Evolutionary conservation across 2,888 invertebrate species (phyloP), one percentile per base, ranked within the genome.

Genomic region (Euplexia lucipara): DNA sequence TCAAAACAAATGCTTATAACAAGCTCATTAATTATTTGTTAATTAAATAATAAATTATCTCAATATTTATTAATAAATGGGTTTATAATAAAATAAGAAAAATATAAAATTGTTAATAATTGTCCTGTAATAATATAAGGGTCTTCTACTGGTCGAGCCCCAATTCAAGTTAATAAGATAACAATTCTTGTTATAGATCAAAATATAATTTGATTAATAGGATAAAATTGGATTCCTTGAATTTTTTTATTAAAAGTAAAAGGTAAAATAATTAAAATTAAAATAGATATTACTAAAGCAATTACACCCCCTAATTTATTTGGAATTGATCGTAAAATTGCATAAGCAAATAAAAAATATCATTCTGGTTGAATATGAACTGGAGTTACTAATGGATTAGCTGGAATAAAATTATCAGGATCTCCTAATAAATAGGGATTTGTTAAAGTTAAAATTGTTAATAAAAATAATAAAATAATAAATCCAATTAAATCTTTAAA

Each of bases 281-380:
- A 85, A 93, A 97, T 97, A 69, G 97, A 97, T 88, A 96, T 81
- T 0, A 96, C 72, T 93, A 97, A 84, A 0, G 96, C 96, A 83
- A 97, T 92, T 49, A 97, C 97, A 72, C 97, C 97, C 57, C 97
- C 97, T 92, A 97, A 86, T 96, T 98, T 97, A 94, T 97, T 97
- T 7, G 97, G 97, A 64, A 98, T 97, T 41, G 97, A 97, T 30
- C 97, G 97, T 84, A 98, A 80, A 95, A 98, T 97, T 18, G 97
- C 97, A 90, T 98, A 98, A 14, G 97, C 97, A 95, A 97, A 98
- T 95, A 98, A 89, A 84, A 98, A 98, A 89, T 98, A 98, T 96
- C 97, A 98, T 96, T 98, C 98, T 48, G 97, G 97, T 96, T 98
- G 97, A 94, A 98, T 98, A 86, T 97, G 97, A 8, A 96, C 88